These are phyloP conservation scores for Drosophila melanica DNA, from an alignment of 1,140 invertebrate genomes.

Conservation along the genomic window DNA sequence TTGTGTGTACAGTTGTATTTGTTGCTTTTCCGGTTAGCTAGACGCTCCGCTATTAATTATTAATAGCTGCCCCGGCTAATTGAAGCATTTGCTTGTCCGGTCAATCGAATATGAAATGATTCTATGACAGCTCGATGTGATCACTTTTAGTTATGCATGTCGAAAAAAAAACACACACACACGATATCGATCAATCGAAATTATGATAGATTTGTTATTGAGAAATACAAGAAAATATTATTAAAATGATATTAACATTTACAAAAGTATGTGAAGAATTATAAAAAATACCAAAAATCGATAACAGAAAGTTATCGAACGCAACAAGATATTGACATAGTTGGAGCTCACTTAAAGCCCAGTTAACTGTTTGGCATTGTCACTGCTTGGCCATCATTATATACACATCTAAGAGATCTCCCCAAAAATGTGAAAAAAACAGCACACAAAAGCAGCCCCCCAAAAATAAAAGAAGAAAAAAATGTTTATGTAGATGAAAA, in stretches of 20 bases:
- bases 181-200: neutral
- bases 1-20: constrained; percentile 31
- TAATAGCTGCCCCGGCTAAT: constrained; percentile 68
- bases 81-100: constrained; percentile 49
- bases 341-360: neutral
- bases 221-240: no score
- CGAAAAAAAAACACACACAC: no score
- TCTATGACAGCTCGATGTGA: constrained; percentile 28
- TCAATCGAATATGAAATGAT: constrained; percentile 10
- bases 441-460: constrained; percentile 11
- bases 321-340: neutral
- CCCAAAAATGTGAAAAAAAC: neutral
- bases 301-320: constrained; percentile 8
- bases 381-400: constrained; percentile 61
- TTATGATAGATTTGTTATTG: no score
- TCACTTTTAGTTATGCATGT: constrained; percentile 2
- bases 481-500: constrained; percentile 28
- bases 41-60: constrained; percentile 64
- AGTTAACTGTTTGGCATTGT: constrained; percentile 26
- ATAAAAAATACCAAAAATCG: neutral
- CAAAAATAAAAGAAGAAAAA: constrained; percentile 21
- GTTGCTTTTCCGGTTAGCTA: constrained; percentile 65
- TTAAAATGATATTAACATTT: no score
- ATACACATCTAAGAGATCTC: constrained; percentile 56
- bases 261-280: no score